Evolutionary conservation across 1,140 invertebrate genomes (phyloP), one percentile per base, ranked within the genome.

Genomic region (Eriosoma lanigerum): DNA sequence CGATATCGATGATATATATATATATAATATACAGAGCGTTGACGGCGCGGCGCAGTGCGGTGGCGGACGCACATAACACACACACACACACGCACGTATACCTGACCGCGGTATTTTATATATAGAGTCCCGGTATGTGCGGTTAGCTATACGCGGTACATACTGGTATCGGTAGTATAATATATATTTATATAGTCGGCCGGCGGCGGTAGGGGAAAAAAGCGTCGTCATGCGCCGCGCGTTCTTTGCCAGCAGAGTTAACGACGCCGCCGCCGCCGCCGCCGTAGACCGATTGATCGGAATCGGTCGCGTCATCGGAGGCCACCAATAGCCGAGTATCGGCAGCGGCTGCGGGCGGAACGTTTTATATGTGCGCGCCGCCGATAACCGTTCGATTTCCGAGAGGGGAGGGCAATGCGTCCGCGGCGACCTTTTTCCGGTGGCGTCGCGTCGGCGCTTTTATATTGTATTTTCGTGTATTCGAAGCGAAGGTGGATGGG

Each of bases 381-480:
- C 73, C 73, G 73, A 76, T 76, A 76, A 76, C 73, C 73, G 73
- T 76, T 76, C 73, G 73, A 76, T 76, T 24, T 26, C 64, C 21
- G 38, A 24, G n/a, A 38, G 56, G 54, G 75, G 38, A 38, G 72
- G 72, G 52, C 64, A 15, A 17, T 4, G n/a, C 38, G 46, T n/a
- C 46, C 72, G 68, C 32, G 32, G 32, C 56, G 56, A 72, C 46
- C 68, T 72, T 72, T 38, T 72, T 24, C 13, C 66, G 4, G 13
- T 19, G 38, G 32, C 19, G 32, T 12, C 26, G 21, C 73, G 29
- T 54, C 73, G 73, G n/a, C 29, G 29, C 72, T 56, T 46, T 48
- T 78, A 26, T 60, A 48, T 60, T 44, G 56, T 60, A 60, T 78
- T 78, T 60, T 60, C 73, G 73, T 78, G 73, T 78, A 78, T 78